Evolutionary conservation across 1,140 invertebrate genomes (phyloP), one percentile per base, ranked within the genome.

Genomic region (Bombus sibiricus): DNA sequence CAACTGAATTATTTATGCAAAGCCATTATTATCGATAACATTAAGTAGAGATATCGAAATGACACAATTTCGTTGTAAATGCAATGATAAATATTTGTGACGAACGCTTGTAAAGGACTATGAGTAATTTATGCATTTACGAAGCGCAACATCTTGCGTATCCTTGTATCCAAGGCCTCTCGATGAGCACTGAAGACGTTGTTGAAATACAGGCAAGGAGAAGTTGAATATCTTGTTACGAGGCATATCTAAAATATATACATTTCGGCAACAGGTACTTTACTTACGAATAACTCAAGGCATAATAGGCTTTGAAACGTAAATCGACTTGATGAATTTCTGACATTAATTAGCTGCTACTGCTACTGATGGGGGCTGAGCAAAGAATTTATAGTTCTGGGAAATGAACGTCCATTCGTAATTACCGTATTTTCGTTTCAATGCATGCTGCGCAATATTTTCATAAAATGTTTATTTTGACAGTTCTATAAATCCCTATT

Each of bases 1-100:
- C 18, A 22, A 22, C 47, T 22, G 47, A 22, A 53, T 53, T 22
- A 53, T 53, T 18, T 53, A 53, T 22, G 47, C 47, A 53, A 53
- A 53, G 18, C 12, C 18, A 1, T 53, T 6, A 6, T 53, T 53
- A 53, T 22, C 18, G 47, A 22, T 53, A 22, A 6, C 47, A 18
- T 53, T 53, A 8, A 22, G 47, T 8, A 53, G 5, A 53, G 18
- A 53, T 22, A 22, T 53, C 53, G 74, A 62, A 62, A 75, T 41
- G 73, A 22, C 47, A 78, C 28, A 71, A 59, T 71, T 77, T 71
- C 53, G 64, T 59, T 62, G 28, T 72, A 75, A 47, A 69, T 77
- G 66, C 15, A 5, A 68, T 71, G 68, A 80, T 41, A 88, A 88
- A 88, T 83, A 83, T 88, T 88, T 86, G 87, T 75, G 85, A 78